These are phyloP conservation scores for Augochlorella aurata DNA, from an alignment of 2,888 invertebrate genomes.

Conservation along the genomic window DNA sequence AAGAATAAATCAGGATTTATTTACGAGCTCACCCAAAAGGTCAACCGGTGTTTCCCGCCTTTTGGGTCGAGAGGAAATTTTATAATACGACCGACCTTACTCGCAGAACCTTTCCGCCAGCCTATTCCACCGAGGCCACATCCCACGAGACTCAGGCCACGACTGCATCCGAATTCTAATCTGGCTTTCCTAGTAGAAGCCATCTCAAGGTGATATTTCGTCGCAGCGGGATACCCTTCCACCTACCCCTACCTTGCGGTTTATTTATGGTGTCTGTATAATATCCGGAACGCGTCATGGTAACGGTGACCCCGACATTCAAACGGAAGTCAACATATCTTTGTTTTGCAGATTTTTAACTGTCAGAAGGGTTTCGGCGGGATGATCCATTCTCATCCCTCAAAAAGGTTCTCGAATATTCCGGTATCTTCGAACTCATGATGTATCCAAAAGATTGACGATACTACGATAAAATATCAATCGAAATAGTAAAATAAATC, in stretches of 20 bases:
- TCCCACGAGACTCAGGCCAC: slow-evolving; percentile 57
- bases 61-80: slow-evolving; percentile 57
- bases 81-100: slow-evolving; percentile 62
- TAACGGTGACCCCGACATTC: neutral
- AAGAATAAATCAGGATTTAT: slow-evolving; percentile 67
- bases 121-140: slow-evolving; percentile 35
- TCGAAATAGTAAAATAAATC: neutral
- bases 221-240: slow-evolving; percentile 55
- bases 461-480: neutral
- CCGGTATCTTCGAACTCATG: neutral
- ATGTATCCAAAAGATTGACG: neutral
- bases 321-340: neutral
- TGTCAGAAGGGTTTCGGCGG: neutral
- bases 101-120: slow-evolving; percentile 48
- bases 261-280: slow-evolving; percentile 66
- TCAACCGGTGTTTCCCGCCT: slow-evolving; percentile 38
- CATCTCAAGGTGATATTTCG: slow-evolving; percentile 65
- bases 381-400: neutral
- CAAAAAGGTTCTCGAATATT: neutral
- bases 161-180: slow-evolving; percentile 71
- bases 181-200: slow-evolving; percentile 43
- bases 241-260: slow-evolving; percentile 36
- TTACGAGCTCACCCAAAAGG: slow-evolving; percentile 59
- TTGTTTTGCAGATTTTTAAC: slow-evolving; percentile 14
- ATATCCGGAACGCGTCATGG: slow-evolving; percentile 53